These are phyloP conservation scores for Epsilonema sp. DNA, from an alignment of 2,888 invertebrate species.

Conservation along the genomic window DNA sequence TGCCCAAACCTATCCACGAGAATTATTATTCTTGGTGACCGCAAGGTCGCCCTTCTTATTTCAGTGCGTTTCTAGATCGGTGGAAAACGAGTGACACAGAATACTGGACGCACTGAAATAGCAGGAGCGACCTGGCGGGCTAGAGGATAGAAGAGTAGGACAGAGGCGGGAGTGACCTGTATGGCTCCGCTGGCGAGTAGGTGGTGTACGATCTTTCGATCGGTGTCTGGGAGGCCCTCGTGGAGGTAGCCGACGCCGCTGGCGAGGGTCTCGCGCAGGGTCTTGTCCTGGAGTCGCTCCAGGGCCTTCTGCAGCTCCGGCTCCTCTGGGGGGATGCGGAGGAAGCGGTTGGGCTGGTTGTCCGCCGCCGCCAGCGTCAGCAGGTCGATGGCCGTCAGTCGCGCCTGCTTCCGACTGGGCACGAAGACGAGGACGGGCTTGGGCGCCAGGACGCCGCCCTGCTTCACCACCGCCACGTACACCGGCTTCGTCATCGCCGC, in stretches of 20 bases:
- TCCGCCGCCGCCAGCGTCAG: conserved; percentile 81
- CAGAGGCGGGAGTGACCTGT: conserved; percentile 32
- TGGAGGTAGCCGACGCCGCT: conserved; percentile 94
- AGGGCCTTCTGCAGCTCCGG: conserved; percentile 15
- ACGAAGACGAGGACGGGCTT: conserved; percentile 76
- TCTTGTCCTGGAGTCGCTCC: conserved; percentile 46
- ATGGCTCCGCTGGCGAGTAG: conserved; percentile 79
- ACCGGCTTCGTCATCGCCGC: conserved; percentile 95
- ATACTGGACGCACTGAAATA: background rate
- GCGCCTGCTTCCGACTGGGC: conserved; percentile 37
- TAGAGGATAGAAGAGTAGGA: too few species aligned
- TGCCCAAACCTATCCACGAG: too few species aligned
- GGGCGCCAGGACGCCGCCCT: conserved; percentile 42
- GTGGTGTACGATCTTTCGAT: conserved; percentile 74
- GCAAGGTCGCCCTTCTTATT: too few species aligned
- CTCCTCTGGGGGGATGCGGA: conserved; percentile 40
- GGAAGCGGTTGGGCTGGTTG: conserved; percentile 60
- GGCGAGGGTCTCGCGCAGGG: conserved; percentile 66
- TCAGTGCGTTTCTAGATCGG: too few species aligned
- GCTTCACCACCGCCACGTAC: conserved; percentile 68
- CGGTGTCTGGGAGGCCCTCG: conserved; percentile 65
- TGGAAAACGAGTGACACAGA: conserved; percentile 77
- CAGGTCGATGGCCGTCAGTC: conserved; percentile 78
- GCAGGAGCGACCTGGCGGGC: too few species aligned
- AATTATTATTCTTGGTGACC: too few species aligned